These are phyloP conservation scores for Tyria jacobaeae DNA, from an alignment of 2,888 invertebrate species.

Conservation along the genomic window DNA sequence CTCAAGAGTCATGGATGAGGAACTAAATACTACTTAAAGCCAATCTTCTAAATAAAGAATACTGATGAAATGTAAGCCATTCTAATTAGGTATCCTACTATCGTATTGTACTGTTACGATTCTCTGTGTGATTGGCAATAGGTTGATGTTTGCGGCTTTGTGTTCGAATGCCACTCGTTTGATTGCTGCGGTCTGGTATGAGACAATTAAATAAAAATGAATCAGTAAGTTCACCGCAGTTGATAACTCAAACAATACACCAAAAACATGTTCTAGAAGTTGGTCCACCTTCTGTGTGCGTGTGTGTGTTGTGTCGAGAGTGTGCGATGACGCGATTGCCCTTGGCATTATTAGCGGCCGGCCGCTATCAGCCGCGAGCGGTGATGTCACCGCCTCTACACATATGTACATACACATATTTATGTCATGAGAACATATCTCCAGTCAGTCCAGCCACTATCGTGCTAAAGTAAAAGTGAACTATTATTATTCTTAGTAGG, in stretches of 20 bases:
- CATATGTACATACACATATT: conserved; percentile 7
- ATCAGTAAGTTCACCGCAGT: conserved; percentile 26
- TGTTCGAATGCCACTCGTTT: neutral
- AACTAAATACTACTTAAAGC: too few species aligned
- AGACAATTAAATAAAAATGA: conserved; percentile 13
- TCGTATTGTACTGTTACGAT: too few species aligned
- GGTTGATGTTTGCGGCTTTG: neutral
- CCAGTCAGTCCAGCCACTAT: conserved; percentile 3
- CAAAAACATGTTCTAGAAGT: conserved; percentile 21
- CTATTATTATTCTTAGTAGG: neutral
- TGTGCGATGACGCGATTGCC: conserved; percentile 62
- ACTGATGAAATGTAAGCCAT: too few species aligned
- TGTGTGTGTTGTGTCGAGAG: conserved; percentile 21
- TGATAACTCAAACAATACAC: conserved; percentile 24
- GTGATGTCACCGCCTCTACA: conserved; percentile 55
- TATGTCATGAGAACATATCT: conserved; percentile 3
- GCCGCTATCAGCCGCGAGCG: conserved; percentile 53
- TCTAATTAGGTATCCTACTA: too few species aligned
- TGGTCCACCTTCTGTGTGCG: neutral
- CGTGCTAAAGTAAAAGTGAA: neutral
- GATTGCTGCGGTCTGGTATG: conserved; percentile 6
- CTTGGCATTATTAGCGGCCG: conserved; percentile 75
- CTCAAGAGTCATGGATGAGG: too few species aligned
- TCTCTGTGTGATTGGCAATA: neutral
- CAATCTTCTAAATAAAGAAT: too few species aligned